Evolutionary conservation across 1,140 invertebrate species (phyloP).

Genomic region (Orussus abietinus): DNA sequence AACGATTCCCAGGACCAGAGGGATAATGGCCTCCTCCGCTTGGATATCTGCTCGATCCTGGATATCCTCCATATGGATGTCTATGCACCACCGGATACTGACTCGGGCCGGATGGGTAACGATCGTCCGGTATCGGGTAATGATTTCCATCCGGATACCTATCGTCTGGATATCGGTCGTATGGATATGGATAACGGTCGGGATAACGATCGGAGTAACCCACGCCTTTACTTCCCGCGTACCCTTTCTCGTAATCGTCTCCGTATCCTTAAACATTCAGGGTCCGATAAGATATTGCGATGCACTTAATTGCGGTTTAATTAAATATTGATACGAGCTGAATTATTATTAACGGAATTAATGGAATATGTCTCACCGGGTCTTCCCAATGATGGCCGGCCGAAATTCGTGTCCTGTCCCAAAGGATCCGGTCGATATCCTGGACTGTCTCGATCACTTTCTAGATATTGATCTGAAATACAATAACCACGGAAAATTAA

Average conservation of each 20-base stretch:
- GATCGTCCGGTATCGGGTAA: conserved; percentile 33
- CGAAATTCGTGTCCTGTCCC: conserved; percentile 56
- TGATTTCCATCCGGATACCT: conserved; percentile 26
- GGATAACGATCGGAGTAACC: conserved; percentile 46
- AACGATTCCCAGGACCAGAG: conserved; percentile 22
- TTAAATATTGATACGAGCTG: background rate
- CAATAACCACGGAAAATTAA: no score
- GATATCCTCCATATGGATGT: conserved; percentile 38
- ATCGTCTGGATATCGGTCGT: conserved; percentile 47
- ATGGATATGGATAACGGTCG: conserved; percentile 46
- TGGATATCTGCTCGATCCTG: conserved; percentile 28
- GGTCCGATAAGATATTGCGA: conserved; percentile 8
- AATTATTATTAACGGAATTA: background rate
- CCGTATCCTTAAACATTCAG: conserved; percentile 30
- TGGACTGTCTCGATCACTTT: conserved; percentile 39
- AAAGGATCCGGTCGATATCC: conserved; percentile 53
- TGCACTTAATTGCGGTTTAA: background rate
- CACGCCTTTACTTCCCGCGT: conserved; percentile 39
- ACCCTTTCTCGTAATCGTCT: conserved; percentile 46
- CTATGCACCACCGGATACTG: conserved; percentile 40
- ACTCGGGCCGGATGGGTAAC: conserved; percentile 40
- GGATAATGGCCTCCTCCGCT: conserved; percentile 41
- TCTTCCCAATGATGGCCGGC: conserved; percentile 50
- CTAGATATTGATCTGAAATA: conserved; percentile 45
- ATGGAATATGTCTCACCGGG: conserved; percentile 35